Base-by-base conservation (phyloP, 2,113 vertebrate species). In the Dasyornis broadbenti region DNA sequence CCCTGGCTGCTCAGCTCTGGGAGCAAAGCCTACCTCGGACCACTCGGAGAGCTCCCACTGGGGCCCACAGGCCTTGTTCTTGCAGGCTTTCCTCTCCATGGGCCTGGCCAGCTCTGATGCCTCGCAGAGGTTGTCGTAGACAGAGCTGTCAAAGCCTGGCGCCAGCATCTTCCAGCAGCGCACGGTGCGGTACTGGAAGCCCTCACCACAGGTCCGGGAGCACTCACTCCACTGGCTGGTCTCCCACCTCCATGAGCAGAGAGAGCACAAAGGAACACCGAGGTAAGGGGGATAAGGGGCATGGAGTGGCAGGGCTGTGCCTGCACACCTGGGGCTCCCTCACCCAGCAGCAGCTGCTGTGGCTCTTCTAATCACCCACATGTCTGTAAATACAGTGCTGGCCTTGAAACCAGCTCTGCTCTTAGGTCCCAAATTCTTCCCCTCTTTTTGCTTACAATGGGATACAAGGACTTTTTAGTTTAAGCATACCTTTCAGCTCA, bases 161-260 rank as follows among this genome's bases (percentile, higher is more conserved):
- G 98, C 98, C 95, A 99, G 95, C 98, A 99, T 99, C 96, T 98
- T 99, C 99, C 99, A 99, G 97, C 99, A 99, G 80, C 99, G 98
- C 86, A 99, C 98, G 0, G 98, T 98, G 31, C 99, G 98, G 82
- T 98, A 98, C 96, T 99, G 99, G 78, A 97, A 97, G 14, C 99
- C 99, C 87, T 99, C 98, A 0, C 98, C 98, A 8, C 99, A 99
- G 28, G 98, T 99, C 18, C 98, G 97, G 3, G 99, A 99, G 93
- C 99, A 99, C 61, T 98, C 98, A 0, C 98, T 99, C 99, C 99
- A 99, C 7, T 98, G 98, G 50, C 99, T 99, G 45, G 98, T 99
- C 98, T 99, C 99, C 99, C 99, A 99, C 47, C 99, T 99, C 90
- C 83, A 72, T 0, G 2, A 21, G 64, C 72, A 68, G 50, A 66